Conservation (phyloP, 2,113 vertebrate genomes). For the Osmerus mordax region DNA sequence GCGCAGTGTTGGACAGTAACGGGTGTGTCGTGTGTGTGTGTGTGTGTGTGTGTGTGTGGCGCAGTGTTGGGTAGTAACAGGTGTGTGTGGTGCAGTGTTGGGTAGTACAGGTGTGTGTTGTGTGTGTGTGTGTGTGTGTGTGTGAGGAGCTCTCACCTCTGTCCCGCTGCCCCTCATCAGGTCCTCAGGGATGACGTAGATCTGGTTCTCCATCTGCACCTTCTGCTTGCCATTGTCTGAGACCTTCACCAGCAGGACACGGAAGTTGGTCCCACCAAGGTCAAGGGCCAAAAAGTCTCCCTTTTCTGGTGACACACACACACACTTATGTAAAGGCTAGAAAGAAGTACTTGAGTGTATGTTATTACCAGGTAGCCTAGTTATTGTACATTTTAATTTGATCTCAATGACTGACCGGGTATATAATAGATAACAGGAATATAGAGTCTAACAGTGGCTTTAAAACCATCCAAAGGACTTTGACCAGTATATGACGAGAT, state of each 20-base stretch:
- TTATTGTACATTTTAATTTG: neutral
- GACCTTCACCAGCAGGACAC: conserved; percentile 87
- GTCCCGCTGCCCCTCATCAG: conserved; percentile 85
- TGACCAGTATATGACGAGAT: too few relatives aligned
- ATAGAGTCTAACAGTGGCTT: too few relatives aligned
- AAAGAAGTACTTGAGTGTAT: too few relatives aligned
- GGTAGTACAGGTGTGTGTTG: neutral
- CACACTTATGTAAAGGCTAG: too few relatives aligned
- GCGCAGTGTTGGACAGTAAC: neutral
- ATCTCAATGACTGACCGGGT: neutral
- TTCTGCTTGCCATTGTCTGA: conserved; percentile 81
- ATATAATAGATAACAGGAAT: too few relatives aligned
- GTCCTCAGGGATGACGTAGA: conserved; percentile 89
- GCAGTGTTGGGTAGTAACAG: too few relatives aligned
- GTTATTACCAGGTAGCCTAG: neutral
- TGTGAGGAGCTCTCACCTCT: conserved; percentile 72
- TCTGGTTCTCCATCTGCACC: conserved; percentile 93
- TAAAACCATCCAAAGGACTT: too few relatives aligned
- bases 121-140: neutral
- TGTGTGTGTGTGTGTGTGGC: neutral
- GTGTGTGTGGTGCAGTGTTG: too few relatives aligned
- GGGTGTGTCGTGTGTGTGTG: neutral
- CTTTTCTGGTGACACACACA: conserved; percentile 70
- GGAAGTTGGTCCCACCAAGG: conserved; percentile 90
- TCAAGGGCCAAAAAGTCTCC: conserved; percentile 92